phyloP scores from a whole-genome alignment of 2,888 invertebrate species.

The Pammene aurita region DNA sequence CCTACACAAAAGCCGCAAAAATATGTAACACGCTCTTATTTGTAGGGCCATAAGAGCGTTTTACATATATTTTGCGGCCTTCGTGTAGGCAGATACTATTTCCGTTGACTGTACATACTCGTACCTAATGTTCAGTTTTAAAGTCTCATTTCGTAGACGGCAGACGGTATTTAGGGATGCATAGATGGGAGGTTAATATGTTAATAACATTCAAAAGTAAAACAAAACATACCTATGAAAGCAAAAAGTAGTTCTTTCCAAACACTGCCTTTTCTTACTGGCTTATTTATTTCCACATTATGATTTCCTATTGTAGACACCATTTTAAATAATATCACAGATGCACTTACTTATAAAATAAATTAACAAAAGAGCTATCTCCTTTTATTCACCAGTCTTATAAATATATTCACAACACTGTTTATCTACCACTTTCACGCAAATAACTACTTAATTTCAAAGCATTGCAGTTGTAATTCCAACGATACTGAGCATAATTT shows the following conservation, averaged over 20 bases:
- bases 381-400: conserved; percentile 5
- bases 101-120: no score
- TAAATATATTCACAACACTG: conserved; percentile 28
- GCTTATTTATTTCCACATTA: conserved; percentile 41
- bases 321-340: conserved; percentile 50
- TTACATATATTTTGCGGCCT: no score
- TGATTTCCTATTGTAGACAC: conserved; percentile 54
- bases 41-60: no score
- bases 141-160: no score
- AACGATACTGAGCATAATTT: not conserved
- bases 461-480: not conserved
- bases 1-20: no score
- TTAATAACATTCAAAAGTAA: not conserved
- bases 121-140: no score
- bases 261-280: conserved; percentile 46
- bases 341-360: conserved; percentile 16
- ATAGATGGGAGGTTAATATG: no score
- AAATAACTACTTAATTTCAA: not conserved
- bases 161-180: no score
- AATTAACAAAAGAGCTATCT: conserved; percentile 20
- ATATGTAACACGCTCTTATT: no score
- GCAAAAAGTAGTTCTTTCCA: conserved; percentile 57
- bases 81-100: no score
- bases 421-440: conserved; percentile 16
- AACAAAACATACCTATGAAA: conserved; percentile 55